Conservation (phyloP, 2,888 invertebrate species). For the Heteromyza rotundicornis region DNA sequence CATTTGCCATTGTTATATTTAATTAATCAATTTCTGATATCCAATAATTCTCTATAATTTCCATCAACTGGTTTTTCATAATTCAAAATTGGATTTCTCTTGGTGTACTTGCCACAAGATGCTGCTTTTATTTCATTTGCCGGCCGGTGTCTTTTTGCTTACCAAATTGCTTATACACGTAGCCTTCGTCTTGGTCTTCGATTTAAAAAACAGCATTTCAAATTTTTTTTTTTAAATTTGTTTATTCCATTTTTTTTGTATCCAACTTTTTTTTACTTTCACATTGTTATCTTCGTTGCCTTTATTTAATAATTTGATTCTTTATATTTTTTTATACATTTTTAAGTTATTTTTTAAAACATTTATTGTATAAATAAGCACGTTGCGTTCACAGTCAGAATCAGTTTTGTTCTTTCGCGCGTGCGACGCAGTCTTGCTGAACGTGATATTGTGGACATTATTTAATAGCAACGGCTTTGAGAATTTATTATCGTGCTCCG, state of each 20-base stretch:
- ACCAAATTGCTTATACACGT: too few relatives aligned
- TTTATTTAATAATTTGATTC: not conserved
- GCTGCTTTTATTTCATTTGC: too few relatives aligned
- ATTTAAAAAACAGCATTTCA: too few relatives aligned
- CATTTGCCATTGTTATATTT: too few relatives aligned
- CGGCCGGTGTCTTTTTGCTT: too few relatives aligned
- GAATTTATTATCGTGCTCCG: not conserved
- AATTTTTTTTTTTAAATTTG: not conserved
- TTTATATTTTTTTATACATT: slow-evolving; percentile 3
- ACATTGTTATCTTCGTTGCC: slow-evolving; percentile 15
- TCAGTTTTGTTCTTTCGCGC: slow-evolving; percentile 50
- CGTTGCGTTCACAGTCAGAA: slow-evolving; percentile 38
- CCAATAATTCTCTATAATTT: too few relatives aligned
- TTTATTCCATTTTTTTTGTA: not conserved
- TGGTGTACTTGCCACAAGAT: too few relatives aligned
- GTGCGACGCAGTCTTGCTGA: slow-evolving; percentile 32
- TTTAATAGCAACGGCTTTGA: not conserved
- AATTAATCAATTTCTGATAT: too few relatives aligned
- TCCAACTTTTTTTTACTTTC: slow-evolving; percentile 18
- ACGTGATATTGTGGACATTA: not conserved
- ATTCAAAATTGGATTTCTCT: too few relatives aligned
- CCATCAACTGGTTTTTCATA: too few relatives aligned
- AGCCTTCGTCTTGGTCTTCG: too few relatives aligned
- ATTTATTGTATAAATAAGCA: slow-evolving; percentile 50
- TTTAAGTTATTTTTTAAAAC: slow-evolving; percentile 25